Evolutionary conservation across 2,888 invertebrate genomes (phyloP).

Genomic region (Dasypogon diadema): DNA sequence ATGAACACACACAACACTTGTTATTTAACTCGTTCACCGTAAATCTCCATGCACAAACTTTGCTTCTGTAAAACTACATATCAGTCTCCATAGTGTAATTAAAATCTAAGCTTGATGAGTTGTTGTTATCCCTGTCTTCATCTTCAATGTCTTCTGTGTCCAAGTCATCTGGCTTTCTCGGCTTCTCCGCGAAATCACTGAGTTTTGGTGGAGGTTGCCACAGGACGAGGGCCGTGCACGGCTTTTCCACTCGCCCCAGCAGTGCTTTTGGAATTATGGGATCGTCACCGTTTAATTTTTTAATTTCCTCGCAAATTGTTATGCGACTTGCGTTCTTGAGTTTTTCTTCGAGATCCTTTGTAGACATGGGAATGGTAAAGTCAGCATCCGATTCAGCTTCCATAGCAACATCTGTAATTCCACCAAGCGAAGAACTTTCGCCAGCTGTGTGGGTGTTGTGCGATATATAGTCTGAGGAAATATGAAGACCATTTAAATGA

Average conservation of each 20-base stretch:
- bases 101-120: constrained; percentile 67
- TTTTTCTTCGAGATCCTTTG: constrained; percentile 66
- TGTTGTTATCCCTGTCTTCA: constrained; percentile 65
- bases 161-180: constrained; percentile 24
- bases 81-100: constrained; percentile 68
- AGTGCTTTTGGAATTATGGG: constrained; percentile 77
- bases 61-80: constrained; percentile 58
- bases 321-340: constrained; percentile 71
- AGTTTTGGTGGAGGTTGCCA: constrained; percentile 81
- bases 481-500: constrained; percentile 81
- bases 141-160: constrained; percentile 58
- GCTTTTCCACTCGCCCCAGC: constrained; percentile 76
- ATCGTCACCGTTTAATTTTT: constrained; percentile 72
- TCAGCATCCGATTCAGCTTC: constrained; percentile 9
- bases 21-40: constrained; percentile 9
- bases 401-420: constrained; percentile 59
- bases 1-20: constrained; percentile 30
- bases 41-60: not conserved
- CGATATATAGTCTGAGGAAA: constrained; percentile 70
- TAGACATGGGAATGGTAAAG: constrained; percentile 60
- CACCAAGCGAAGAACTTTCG: not conserved
- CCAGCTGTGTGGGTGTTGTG: constrained; percentile 53
- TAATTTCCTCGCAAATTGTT: constrained; percentile 79
- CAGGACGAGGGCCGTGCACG: constrained; percentile 83
- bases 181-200: constrained; percentile 54